Evolutionary conservation across 1,140 invertebrate genomes (phyloP).

Genomic region (Hypothenemus hampei): DNA sequence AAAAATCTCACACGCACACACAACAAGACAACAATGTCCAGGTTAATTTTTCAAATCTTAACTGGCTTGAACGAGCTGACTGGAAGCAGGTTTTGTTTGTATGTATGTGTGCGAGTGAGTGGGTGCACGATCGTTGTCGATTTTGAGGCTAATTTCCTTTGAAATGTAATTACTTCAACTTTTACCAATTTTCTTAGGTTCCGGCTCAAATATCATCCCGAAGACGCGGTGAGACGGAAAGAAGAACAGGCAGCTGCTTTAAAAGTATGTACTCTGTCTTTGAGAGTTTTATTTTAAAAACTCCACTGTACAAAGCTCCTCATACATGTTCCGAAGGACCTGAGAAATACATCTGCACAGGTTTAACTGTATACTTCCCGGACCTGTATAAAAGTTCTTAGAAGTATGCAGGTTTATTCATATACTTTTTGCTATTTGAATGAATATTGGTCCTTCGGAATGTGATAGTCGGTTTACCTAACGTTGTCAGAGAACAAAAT

Average conservation of each 20-base stretch:
- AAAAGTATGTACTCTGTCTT: constrained; percentile 56
- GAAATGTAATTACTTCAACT: no score
- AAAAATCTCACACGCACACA: no score
- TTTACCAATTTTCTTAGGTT: constrained; percentile 74
- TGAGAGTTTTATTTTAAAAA: neutral
- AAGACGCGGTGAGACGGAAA: constrained; percentile 87
- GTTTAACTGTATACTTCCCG: no score
- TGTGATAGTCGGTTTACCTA: no score
- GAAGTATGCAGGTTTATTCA: no score
- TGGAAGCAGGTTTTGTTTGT: neutral
- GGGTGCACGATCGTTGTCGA: neutral
- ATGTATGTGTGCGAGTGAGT: neutral
- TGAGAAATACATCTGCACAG: no score
- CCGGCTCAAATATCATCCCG: constrained; percentile 97
- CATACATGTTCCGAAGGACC: no score
- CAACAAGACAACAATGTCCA: constrained; percentile 12
- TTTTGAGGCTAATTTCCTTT: constrained; percentile 1
- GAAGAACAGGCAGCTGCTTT: constrained; percentile 80
- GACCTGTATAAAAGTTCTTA: no score
- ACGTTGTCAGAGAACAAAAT: no score
- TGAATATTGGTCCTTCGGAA: no score
- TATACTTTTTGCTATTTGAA: no score
- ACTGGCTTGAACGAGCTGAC: neutral
- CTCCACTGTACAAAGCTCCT: no score
- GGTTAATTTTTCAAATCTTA: neutral